A percentile compares a stretch with the other conserved stretches of the same genome.
phyloP scores from a whole-genome alignment of 2,888 invertebrate genomes.

The Callosobruchus maculatus region DNA sequence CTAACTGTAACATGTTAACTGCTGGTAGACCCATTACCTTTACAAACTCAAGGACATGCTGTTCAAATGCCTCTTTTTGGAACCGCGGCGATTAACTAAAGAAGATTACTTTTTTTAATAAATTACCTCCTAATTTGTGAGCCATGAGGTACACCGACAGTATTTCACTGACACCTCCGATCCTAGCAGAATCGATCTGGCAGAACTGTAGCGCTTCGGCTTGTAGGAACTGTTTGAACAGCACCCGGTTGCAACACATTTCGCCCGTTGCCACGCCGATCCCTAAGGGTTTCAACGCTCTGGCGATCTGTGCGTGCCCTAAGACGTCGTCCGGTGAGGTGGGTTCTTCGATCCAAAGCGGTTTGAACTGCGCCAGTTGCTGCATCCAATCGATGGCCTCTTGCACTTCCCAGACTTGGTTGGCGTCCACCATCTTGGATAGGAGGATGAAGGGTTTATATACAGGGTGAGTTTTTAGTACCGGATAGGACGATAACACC shows the following conservation, averaged over 20 bases:
- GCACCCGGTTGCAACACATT: slow-evolving; percentile 85
- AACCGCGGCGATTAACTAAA: too few relatives aligned
- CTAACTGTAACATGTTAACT: too few relatives aligned
- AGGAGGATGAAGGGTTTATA: not conserved
- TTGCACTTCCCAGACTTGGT: slow-evolving; percentile 84
- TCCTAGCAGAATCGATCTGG: slow-evolving; percentile 85
- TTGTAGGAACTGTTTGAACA: slow-evolving; percentile 89
- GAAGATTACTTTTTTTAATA: too few relatives aligned
- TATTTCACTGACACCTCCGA: slow-evolving; percentile 87
- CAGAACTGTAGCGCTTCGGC: slow-evolving; percentile 79
- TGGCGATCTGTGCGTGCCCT: slow-evolving; percentile 78
- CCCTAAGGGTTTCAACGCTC: slow-evolving; percentile 67
- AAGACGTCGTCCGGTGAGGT: slow-evolving; percentile 87
- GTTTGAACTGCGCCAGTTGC: slow-evolving; percentile 67
- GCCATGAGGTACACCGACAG: slow-evolving; percentile 87
- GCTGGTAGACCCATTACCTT: too few relatives aligned
- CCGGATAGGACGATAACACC: too few relatives aligned
- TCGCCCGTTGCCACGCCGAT: slow-evolving; percentile 90
- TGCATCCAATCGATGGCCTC: slow-evolving; percentile 87
- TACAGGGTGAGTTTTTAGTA: too few relatives aligned
- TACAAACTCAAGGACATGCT: too few relatives aligned
- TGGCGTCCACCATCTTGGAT: slow-evolving; percentile 78
- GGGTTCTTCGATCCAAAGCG: slow-evolving; percentile 90
- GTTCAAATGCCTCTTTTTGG: too few relatives aligned
- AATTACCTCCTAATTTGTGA: slow-evolving; percentile 70